Conservation (phyloP, 2,113 vertebrate species). For the Oceanites oceanicus region DNA sequence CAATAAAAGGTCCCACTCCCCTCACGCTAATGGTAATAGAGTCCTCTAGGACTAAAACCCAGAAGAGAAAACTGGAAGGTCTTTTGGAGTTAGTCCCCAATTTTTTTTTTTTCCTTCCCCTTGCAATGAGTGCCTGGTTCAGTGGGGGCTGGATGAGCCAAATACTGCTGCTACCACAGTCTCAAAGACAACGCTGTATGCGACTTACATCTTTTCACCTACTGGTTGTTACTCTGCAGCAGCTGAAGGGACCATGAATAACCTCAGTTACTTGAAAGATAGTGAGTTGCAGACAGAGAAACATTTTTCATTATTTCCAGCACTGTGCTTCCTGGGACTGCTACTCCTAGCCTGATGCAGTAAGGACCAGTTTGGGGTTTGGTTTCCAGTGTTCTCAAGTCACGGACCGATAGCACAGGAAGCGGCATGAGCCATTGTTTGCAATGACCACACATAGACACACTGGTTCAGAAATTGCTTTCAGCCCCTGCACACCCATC, state of each 20-base stretch:
- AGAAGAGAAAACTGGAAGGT: background rate
- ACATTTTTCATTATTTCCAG: background rate
- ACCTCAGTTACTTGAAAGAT: background rate
- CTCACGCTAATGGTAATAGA: background rate
- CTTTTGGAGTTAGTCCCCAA: background rate
- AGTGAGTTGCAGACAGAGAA: background rate
- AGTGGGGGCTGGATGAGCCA: background rate
- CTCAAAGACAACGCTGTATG: too few species aligned
- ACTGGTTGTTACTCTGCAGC: background rate
- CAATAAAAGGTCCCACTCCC: background rate
- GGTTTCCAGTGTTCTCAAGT: background rate
- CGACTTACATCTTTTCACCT: background rate
- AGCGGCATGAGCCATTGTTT: background rate
- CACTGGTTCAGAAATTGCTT: background rate
- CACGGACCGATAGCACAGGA: accelerated
- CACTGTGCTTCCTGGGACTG: background rate
- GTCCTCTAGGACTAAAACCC: background rate
- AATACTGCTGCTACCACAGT: background rate
- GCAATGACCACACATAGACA: background rate
- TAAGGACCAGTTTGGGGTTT: background rate
- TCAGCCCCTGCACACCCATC: background rate
- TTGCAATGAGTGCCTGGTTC: background rate
- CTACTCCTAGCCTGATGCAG: background rate
- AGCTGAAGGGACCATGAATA: background rate
- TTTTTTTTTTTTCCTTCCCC: too few species aligned